phyloP scores from a whole-genome alignment of 2,888 invertebrate species.

The Adineta ricciae region DNA sequence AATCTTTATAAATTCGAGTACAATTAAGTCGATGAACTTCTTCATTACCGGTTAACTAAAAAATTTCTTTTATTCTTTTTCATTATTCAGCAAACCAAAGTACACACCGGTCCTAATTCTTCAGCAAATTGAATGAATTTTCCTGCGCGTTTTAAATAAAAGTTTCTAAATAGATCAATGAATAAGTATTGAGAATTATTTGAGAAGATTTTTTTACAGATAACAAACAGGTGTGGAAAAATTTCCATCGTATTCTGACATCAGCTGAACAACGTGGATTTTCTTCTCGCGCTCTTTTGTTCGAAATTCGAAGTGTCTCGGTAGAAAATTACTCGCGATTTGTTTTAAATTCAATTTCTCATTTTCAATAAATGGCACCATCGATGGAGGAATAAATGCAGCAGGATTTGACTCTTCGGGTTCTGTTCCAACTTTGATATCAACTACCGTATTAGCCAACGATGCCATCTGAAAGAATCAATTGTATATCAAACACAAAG shows the following conservation, averaged over 20 bases:
- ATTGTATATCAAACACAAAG: neutral
- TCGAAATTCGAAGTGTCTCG: neutral
- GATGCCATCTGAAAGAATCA: neutral
- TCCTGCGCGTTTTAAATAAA: neutral
- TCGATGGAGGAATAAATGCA: neutral
- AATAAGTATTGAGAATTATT: too few relatives aligned
- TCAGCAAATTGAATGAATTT: neutral
- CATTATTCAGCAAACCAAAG: neutral
- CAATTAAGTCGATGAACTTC: neutral
- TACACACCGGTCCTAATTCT: neutral
- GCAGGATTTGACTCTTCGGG: neutral
- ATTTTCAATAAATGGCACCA: neutral
- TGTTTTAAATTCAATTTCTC: neutral
- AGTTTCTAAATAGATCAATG: neutral
- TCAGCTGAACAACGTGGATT: neutral
- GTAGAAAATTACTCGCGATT: neutral
- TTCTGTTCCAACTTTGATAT: neutral
- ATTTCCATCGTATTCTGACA: neutral
- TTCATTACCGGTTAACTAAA: neutral
- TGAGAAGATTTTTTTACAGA: neutral
- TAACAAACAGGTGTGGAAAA: neutral
- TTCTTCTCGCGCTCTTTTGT: neutral
- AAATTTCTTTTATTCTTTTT: neutral
- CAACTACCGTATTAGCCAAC: neutral
- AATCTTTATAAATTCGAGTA: neutral